Conservation (phyloP, 2,888 invertebrate genomes). For the Drosophila subsilvestris region DNA sequence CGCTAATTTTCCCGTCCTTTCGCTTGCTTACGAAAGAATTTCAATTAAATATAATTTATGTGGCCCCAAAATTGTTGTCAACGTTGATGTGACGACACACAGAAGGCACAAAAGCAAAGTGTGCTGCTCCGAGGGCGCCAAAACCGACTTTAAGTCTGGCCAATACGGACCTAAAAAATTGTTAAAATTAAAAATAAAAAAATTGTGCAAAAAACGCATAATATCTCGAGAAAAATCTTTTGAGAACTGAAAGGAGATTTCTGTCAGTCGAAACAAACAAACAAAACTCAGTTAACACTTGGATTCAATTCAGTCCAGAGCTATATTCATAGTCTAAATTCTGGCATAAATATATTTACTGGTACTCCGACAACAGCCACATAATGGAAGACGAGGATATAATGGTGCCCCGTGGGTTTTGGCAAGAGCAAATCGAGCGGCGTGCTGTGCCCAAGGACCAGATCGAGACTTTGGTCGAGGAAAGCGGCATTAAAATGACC, state of each 20-base stretch:
- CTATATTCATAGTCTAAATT: too few relatives aligned
- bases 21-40: slow-evolving; percentile 67
- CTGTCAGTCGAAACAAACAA: too few relatives aligned
- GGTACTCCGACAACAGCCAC: background rate
- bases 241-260: background rate
- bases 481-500: background rate
- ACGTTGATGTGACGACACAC: slow-evolving; percentile 30
- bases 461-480: background rate
- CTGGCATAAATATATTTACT: too few relatives aligned
- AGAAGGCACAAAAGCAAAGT: slow-evolving; percentile 9
- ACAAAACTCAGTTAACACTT: too few relatives aligned
- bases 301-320: too few relatives aligned
- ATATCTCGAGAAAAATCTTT: background rate
- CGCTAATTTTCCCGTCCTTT: slow-evolving; percentile 53
- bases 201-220: slow-evolving; percentile 14
- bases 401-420: background rate
- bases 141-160: background rate
- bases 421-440: slow-evolving; percentile 7
- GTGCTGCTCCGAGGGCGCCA: slow-evolving; percentile 64
- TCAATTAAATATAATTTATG: slow-evolving; percentile 83
- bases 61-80: slow-evolving; percentile 49
- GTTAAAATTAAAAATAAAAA: too few relatives aligned
- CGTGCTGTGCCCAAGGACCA: background rate
- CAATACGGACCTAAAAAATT: slow-evolving; percentile 11
- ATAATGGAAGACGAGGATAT: background rate